Percentiles rank a stretch among this genome's conserved stretches.
Conservation (phyloP, 2,113 vertebrate genomes). For the Perognathus longimembris region DNA sequence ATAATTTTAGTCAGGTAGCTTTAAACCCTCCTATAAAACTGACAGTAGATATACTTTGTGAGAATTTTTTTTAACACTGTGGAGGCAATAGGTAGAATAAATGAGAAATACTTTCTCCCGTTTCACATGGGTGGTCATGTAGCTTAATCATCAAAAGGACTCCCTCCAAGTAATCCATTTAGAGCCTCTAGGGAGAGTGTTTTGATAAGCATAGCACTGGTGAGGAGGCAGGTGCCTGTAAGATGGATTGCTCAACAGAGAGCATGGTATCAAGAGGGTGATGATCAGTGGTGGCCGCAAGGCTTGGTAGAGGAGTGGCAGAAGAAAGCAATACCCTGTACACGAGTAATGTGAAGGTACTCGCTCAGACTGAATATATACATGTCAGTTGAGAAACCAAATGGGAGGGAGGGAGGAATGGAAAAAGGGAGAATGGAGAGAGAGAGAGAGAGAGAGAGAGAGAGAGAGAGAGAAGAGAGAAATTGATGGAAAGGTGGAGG, state of each 20-base stretch:
- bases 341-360: background rate
- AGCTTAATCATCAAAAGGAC: background rate
- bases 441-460: background rate
- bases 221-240: background rate
- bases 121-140: background rate
- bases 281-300: background rate
- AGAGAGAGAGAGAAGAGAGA: background rate
- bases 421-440: too few species aligned
- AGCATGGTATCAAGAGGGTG: background rate
- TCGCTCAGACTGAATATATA: background rate
- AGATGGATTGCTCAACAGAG: accelerated
- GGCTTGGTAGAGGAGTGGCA: background rate
- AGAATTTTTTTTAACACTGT: constrained; percentile 19
- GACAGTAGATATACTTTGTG: background rate
- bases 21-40: background rate
- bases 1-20: background rate
- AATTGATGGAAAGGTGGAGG: too few species aligned
- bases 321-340: background rate
- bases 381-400: constrained; percentile 16
- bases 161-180: background rate
- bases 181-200: background rate
- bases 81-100: background rate
- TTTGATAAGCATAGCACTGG: too few species aligned
- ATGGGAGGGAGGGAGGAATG: background rate
- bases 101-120: background rate